phyloP scores from a whole-genome alignment of 2,113 vertebrate genomes.

The Drymodes brunneopygia region DNA sequence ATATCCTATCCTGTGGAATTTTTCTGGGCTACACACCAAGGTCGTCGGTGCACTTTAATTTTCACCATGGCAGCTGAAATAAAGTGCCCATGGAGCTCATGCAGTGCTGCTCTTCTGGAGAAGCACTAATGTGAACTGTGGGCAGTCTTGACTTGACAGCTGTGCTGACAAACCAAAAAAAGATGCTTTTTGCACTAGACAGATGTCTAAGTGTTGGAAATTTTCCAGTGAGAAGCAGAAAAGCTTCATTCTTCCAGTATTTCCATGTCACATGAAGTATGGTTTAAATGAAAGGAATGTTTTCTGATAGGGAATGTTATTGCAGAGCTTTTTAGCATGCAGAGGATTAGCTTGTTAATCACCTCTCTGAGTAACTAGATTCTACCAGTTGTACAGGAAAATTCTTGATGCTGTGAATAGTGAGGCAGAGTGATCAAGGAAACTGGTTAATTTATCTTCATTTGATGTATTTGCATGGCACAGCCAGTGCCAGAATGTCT shows the following conservation, averaged over 20 bases:
- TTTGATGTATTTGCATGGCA: neutral
- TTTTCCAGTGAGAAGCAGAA: slow-evolving; percentile 44
- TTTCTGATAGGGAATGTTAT: slow-evolving; percentile 34
- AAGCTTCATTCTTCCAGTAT: slow-evolving; percentile 53
- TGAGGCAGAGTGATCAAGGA: neutral
- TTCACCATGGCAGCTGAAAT: neutral
- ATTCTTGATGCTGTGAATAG: slow-evolving; percentile 6
- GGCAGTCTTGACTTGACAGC: slow-evolving; percentile 51
- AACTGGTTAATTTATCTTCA: slow-evolving; percentile 12
- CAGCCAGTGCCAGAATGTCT: neutral
- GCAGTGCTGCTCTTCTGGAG: neutral
- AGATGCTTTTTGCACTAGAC: slow-evolving; percentile 53
- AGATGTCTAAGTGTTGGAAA: slow-evolving; percentile 49
- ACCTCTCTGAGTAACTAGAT: slow-evolving; percentile 41
- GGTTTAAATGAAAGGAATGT: slow-evolving; percentile 53
- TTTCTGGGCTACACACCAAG: neutral
- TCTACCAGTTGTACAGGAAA: slow-evolving; percentile 43
- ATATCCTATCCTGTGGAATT: neutral
- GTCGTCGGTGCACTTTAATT: neutral
- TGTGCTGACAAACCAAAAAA: slow-evolving; percentile 58
- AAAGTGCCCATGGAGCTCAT: neutral
- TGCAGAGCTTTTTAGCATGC: slow-evolving; percentile 47
- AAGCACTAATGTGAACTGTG: slow-evolving; percentile 39
- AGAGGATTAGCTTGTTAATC: slow-evolving; percentile 51
- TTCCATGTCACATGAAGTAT: slow-evolving; percentile 48